phyloP scores from a whole-genome alignment of 2,113 vertebrate species.

The Mastomys natalensis region DNA sequence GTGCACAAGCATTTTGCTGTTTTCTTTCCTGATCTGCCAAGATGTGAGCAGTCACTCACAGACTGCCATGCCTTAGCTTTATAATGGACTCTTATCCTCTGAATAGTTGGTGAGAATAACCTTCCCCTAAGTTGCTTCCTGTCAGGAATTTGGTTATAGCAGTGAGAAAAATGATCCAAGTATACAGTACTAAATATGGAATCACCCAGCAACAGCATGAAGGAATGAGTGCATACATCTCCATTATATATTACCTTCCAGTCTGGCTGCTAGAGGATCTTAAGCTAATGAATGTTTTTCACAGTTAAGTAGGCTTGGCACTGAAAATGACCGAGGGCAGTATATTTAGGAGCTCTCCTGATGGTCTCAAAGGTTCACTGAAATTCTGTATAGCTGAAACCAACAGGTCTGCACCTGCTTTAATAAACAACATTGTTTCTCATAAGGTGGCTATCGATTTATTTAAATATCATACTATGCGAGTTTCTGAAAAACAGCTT shows the following conservation, averaged over 20 bases:
- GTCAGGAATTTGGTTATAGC: background rate
- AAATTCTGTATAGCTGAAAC: background rate
- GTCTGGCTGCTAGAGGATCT: background rate
- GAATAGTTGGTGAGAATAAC: background rate
- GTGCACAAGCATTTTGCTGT: background rate
- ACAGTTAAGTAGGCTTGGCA: background rate
- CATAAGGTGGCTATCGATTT: background rate
- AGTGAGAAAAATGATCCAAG: background rate
- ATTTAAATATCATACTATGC: background rate
- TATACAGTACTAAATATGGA: background rate
- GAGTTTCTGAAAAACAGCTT: constrained; percentile 14
- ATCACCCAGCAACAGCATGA: background rate
- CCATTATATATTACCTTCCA: background rate
- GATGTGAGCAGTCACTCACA: background rate
- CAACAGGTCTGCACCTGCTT: background rate
- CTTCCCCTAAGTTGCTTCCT: background rate
- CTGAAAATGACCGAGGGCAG: background rate
- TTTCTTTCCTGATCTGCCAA: background rate
- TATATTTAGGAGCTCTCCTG: background rate
- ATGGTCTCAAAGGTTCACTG: background rate
- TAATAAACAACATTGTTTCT: constrained; percentile 18
- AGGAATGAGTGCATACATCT: background rate
- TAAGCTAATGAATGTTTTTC: background rate
- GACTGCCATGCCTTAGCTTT: too few relatives aligned
- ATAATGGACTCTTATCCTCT: background rate